Conservation (phyloP, 2,797 vertebrate species). For the Alca torda region DNA sequence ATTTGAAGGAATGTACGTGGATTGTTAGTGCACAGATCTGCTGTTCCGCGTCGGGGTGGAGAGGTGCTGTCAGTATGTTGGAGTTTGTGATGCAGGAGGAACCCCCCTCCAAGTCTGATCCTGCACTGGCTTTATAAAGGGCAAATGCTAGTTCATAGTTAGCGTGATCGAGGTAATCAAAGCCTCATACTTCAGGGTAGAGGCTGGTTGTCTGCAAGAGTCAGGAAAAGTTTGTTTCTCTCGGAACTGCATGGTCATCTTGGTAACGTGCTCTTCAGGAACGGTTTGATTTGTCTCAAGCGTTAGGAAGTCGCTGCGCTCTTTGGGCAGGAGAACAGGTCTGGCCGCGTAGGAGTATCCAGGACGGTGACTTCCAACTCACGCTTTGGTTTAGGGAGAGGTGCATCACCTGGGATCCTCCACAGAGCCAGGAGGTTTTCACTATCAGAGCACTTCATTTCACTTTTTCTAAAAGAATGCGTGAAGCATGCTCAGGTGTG, state of each 20-base stretch:
- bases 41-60: neutral
- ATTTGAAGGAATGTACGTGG: neutral
- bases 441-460: neutral
- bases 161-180: fast-evolving
- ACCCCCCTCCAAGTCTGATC: neutral
- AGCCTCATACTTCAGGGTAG: neutral
- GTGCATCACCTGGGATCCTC: neutral
- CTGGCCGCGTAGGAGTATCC: fast-evolving
- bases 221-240: neutral
- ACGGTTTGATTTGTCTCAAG: neutral
- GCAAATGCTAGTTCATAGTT: neutral
- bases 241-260: neutral
- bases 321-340: neutral
- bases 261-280: neutral
- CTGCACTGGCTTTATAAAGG: neutral
- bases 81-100: neutral
- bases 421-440: neutral
- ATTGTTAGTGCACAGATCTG: neutral
- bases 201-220: neutral
- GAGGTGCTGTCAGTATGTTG: neutral
- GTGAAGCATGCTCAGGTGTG: neutral
- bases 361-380: neutral
- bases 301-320: neutral
- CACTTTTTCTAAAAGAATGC: neutral
- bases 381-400: neutral